Conservation (phyloP, 2,888 invertebrate species). For the Bhutanitis thaidina region DNA sequence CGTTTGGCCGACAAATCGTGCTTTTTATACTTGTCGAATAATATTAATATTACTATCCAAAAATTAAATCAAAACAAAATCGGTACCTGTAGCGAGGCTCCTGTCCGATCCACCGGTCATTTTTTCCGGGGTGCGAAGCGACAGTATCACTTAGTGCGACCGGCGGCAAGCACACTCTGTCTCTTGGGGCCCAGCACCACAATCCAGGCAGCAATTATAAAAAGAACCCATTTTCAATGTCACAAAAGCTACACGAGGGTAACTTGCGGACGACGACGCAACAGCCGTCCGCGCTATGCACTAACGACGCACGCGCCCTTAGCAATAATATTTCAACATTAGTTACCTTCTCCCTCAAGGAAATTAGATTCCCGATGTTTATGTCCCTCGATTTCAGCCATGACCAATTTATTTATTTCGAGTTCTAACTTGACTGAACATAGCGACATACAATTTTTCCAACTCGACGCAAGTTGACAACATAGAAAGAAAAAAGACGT, state of each 20-base stretch:
- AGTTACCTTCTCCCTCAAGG: slow-evolving; percentile 78
- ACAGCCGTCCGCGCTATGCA: slow-evolving; percentile 55
- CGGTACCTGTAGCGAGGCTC: slow-evolving; percentile 63
- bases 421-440: slow-evolving; percentile 74
- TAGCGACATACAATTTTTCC: slow-evolving; percentile 73
- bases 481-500: slow-evolving; percentile 47
- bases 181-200: slow-evolving; percentile 64
- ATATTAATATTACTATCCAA: slow-evolving; percentile 33
- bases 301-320: slow-evolving; percentile 55
- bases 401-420: slow-evolving; percentile 75
- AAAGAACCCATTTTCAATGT: slow-evolving; percentile 79
- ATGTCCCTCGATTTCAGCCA: slow-evolving; percentile 76
- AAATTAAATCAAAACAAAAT: slow-evolving; percentile 55
- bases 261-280: slow-evolving; percentile 46
- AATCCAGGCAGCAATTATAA: slow-evolving; percentile 78
- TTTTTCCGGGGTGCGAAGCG: slow-evolving; percentile 37
- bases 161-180: slow-evolving; percentile 47
- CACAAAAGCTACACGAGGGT: slow-evolving; percentile 74
- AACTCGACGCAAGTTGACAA: slow-evolving; percentile 73
- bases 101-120: slow-evolving; percentile 71
- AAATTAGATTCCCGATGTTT: slow-evolving; percentile 72
- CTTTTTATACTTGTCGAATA: slow-evolving; percentile 1
- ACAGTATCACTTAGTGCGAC: slow-evolving; percentile 48
- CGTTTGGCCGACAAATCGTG: too few species aligned
- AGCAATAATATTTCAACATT: slow-evolving; percentile 67